phyloP scores from a whole-genome alignment of 2,113 vertebrate genomes.

The Myotis yumanensis region DNA sequence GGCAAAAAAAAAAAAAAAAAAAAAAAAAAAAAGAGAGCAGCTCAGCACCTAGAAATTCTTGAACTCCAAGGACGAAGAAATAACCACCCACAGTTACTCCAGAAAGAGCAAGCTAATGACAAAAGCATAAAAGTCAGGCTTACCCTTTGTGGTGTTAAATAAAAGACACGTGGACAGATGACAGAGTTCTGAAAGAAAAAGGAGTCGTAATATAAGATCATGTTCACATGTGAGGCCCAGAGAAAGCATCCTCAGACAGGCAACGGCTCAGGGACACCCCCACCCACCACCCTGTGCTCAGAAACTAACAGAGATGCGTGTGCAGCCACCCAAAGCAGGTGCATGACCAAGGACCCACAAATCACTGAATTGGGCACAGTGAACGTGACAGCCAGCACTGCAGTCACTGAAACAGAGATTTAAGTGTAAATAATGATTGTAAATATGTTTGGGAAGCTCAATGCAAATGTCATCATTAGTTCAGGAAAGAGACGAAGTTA shows the following conservation, averaged over 20 bases:
- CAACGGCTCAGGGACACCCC: neutral
- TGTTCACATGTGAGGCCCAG: neutral
- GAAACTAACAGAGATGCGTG: neutral
- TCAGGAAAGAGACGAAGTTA: neutral
- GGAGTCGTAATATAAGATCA: rapidly evolving
- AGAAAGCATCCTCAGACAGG: neutral
- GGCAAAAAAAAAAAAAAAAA: neutral
- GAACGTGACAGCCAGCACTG: neutral
- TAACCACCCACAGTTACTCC: rapidly evolving
- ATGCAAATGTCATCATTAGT: neutral
- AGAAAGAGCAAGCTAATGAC: neutral
- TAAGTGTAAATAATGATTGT: neutral
- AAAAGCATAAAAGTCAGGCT: neutral
- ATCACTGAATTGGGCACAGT: neutral
- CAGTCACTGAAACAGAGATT: neutral
- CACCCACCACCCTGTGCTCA: neutral
- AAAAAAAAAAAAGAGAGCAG: neutral
- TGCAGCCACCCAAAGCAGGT: rapidly evolving
- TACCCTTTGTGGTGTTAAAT: neutral
- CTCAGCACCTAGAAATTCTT: neutral
- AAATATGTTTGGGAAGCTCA: conserved; percentile 43
- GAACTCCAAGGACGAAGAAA: conserved; percentile 27
- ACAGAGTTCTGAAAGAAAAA: neutral
- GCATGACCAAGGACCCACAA: neutral
- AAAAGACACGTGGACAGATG: neutral